Conservation (phyloP, 2,797 vertebrate species). For the Xyrichtys novacula region DNA sequence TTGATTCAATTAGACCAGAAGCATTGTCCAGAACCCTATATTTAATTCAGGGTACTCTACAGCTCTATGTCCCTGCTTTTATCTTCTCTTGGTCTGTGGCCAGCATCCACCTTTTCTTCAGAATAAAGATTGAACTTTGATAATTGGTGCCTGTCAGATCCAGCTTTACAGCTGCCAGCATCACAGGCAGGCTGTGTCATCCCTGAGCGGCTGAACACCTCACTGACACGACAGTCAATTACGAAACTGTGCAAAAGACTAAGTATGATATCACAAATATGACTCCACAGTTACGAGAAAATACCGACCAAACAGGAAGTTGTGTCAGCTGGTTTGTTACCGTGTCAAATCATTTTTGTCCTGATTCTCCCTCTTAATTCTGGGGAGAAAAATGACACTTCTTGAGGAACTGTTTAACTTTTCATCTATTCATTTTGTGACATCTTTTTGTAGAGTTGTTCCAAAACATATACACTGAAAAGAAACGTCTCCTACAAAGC, state of each 20-base stretch:
- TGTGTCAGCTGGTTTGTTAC: slow-evolving; percentile 21
- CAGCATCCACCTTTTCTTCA: slow-evolving; percentile 60
- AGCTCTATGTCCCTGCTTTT: slow-evolving; percentile 52
- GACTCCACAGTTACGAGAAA: slow-evolving; percentile 57
- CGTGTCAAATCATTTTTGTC: not conserved
- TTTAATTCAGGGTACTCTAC: slow-evolving; percentile 54
- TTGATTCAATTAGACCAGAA: slow-evolving; percentile 57
- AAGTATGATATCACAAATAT: slow-evolving; percentile 36
- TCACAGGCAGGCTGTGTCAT: slow-evolving; percentile 53
- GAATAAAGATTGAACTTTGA: slow-evolving; percentile 69
- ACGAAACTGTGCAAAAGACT: slow-evolving; percentile 55
- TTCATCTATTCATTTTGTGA: slow-evolving; percentile 16
- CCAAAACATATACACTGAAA: not conserved
- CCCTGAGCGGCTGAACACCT: slow-evolving; percentile 47
- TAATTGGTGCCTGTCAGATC: slow-evolving; percentile 79
- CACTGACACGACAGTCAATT: slow-evolving; percentile 41
- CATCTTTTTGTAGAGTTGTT: not conserved
- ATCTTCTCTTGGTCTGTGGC: slow-evolving; percentile 61
- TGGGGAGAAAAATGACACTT: not conserved
- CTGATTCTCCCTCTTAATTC: not conserved
- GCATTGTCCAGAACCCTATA: slow-evolving; percentile 41
- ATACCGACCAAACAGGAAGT: slow-evolving; percentile 27
- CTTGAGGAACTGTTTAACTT: slow-evolving; percentile 5
- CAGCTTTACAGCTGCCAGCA: slow-evolving; percentile 58
- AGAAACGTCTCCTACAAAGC: not conserved